phyloP scores from a whole-genome alignment of 2,113 vertebrate genomes.

The Gymnarchus niloticus region DNA sequence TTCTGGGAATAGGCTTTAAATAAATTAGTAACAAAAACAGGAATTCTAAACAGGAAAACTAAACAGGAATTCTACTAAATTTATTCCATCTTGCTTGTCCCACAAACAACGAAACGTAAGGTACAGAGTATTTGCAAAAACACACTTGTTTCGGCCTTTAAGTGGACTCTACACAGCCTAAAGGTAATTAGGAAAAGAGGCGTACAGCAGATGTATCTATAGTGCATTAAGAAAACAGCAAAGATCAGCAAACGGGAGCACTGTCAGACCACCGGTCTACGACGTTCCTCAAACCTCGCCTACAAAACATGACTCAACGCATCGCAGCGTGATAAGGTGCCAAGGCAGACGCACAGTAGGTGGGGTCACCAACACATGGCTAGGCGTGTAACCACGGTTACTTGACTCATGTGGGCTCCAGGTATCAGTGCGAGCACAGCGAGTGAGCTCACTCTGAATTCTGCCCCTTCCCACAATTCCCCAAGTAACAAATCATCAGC shows the following conservation, averaged over 20 bases:
- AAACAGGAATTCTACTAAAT: background rate
- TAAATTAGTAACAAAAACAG: background rate
- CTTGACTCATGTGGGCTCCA: background rate
- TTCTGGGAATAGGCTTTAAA: background rate
- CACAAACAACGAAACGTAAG: background rate
- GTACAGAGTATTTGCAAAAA: background rate
- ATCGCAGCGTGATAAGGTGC: background rate
- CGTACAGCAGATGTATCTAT: background rate
- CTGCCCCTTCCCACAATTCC: background rate
- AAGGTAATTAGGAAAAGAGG: background rate
- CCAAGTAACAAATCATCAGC: background rate
- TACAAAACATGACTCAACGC: background rate
- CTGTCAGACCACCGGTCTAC: background rate
- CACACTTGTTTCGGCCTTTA: background rate
- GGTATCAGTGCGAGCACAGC: background rate
- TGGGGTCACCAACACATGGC: background rate
- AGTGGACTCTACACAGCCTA: background rate
- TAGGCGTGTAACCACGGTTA: background rate
- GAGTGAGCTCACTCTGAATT: background rate
- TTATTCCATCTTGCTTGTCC: conserved; percentile 4
- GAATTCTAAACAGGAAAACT: background rate
- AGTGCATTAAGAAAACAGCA: background rate
- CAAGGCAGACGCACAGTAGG: background rate
- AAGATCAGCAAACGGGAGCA: background rate
- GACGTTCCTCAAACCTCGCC: no score